phyloP scores from a whole-genome alignment of 2,113 vertebrate species.

The Lethenteron reissneri region DNA sequence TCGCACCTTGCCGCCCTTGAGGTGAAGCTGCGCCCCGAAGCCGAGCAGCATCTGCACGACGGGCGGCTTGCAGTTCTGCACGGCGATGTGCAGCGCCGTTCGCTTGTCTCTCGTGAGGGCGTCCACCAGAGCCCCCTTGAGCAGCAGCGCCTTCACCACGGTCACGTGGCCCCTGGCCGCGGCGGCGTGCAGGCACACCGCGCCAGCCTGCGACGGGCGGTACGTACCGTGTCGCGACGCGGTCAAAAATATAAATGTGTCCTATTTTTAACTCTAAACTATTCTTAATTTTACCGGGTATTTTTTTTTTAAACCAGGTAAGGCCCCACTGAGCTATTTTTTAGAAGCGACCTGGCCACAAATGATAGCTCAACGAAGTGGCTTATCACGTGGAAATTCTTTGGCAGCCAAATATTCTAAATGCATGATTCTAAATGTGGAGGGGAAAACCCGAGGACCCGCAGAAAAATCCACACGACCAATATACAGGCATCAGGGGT shows the following conservation, averaged over 20 bases:
- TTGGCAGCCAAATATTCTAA: no score
- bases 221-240: background rate
- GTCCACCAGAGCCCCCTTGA: constrained; percentile 21
- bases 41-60: constrained; percentile 22
- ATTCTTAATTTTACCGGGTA: no score
- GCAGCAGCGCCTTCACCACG: constrained; percentile 21
- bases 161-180: constrained; percentile 18
- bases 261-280: no score
- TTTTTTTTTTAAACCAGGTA: no score
- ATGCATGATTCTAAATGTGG: no score
- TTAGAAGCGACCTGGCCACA: no score
- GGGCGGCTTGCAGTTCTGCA: constrained; percentile 18
- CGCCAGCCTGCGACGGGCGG: constrained; percentile 15
- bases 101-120: constrained; percentile 16
- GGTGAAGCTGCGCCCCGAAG: constrained; percentile 21
- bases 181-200: constrained; percentile 20
- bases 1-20: constrained; percentile 21
- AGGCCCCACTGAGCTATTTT: no score
- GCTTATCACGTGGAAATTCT: no score
- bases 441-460: no score
- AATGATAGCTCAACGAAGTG: no score
- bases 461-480: no score
- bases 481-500: no score
- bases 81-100: constrained; percentile 19
- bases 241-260: background rate